Percentiles rank a stretch among this genome's conserved stretches.
phyloP scores from a whole-genome alignment of 2,113 vertebrate genomes.

The Alligator sinensis region DNA sequence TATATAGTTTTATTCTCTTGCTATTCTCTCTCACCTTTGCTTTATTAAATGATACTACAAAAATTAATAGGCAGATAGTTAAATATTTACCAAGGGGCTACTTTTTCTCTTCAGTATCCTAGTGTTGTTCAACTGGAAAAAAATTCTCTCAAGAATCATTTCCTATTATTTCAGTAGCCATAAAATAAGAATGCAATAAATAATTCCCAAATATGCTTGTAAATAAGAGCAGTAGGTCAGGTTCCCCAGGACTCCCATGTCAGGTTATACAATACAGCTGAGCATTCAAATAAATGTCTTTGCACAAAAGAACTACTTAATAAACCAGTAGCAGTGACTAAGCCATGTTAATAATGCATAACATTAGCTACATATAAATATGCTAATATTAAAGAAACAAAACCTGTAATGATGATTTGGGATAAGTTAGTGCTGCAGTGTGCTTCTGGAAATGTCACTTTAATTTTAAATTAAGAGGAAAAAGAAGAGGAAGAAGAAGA shows the following conservation, averaged over 20 bases:
- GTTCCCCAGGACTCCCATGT: too few relatives aligned
- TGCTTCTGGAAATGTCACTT: conserved; percentile 17
- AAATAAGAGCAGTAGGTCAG: neutral
- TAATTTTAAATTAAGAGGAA: conserved; percentile 48
- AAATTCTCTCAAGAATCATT: neutral
- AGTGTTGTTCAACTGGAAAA: neutral
- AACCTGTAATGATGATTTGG: neutral
- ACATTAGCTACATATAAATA: neutral
- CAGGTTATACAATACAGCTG: neutral
- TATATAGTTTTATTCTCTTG: neutral
- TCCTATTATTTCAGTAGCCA: neutral
- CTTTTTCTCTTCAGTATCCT: neutral
- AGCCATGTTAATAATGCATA: neutral
- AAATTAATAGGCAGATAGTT: conserved; percentile 22
- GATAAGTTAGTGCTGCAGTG: neutral
- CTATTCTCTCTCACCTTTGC: neutral
- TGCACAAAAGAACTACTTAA: neutral
- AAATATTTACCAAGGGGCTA: neutral
- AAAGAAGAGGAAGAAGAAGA: neutral
- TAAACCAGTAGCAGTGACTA: neutral
- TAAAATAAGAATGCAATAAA: neutral
- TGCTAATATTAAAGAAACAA: neutral
- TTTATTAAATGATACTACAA: neutral
- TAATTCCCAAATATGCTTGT: neutral
- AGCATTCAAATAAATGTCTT: neutral